Base-by-base conservation (phyloP, 2,888 invertebrate species). In the Temnothorax unifasciatus region DNA sequence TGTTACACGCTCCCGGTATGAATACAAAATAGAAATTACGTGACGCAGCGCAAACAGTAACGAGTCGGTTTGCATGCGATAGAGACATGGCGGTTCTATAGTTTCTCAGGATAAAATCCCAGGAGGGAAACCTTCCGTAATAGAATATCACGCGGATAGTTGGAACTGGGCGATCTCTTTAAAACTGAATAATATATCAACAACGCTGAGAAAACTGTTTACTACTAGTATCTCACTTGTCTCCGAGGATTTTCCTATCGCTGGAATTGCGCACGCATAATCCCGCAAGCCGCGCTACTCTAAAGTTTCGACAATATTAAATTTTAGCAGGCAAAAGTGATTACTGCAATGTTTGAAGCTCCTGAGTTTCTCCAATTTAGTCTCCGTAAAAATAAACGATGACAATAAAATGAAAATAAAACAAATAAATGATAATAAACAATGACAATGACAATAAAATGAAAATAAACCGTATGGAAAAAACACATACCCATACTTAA, bases 141-240 rank as follows among this genome's bases (percentile, higher is more conserved):
- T 83, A 64, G 85, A 83, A 83, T 85, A 85, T 76, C 85, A 71
- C 38, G 64, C 64, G 68, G 63, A 50, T 34, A 57, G 75, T 69
- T 76, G 29, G 47, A 61, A 85, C 82, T 38, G 41, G 63, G 71
- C 75, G 73, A 81, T 71, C 73, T 81, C 79, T 71, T 81, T 69
- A 71, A 81, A 71, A 81, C 73, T 81, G 79, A 81, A 81, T 81
- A 81, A 81, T 81, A 71, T 71, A 81, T 81, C 73, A 81, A 61
- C 79, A 79, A 34, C 29, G 21, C 21, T 47, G 57, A 50, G 47
- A 59, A 59, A 59, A 71, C 79, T 71, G 79, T 77, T 68, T 41
- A 68, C 34, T 73, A 47, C 38, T 47, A 25, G 25, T 59, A 44
- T 50, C 59, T 69, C 47, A 18, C 34, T 81, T 52, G 59, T 81